These are phyloP conservation scores for Macrotrachela quadricornifera DNA, from an alignment of 1,140 invertebrate species.

Conservation along the genomic window DNA sequence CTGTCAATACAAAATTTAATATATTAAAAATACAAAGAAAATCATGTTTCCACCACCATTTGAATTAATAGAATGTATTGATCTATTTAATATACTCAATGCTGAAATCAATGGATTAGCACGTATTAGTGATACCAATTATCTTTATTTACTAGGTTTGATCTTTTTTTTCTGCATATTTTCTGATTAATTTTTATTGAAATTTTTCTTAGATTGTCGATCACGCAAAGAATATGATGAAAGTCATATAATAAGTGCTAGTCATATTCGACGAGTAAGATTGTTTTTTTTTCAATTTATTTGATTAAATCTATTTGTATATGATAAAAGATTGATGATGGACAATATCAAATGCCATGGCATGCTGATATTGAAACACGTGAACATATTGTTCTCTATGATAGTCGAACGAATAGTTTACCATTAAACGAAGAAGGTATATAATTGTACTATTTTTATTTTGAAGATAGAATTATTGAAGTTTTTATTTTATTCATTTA, in stretches of 20 bases:
- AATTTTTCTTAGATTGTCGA: neutral
- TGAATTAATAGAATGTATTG: conserved; percentile 16
- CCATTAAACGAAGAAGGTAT: conserved; percentile 10
- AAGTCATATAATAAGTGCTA: conserved; percentile 26
- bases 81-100: conserved; percentile 26
- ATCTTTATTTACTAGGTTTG: conserved; percentile 23
- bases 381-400: conserved; percentile 26
- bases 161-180: neutral
- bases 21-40: neutral
- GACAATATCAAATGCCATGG: conserved; percentile 20
- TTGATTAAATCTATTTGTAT: too few species aligned
- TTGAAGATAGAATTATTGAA: too few species aligned
- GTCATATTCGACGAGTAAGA: conserved; percentile 21
- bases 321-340: conserved; percentile 12
- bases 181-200: neutral
- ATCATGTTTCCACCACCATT: conserved; percentile 1
- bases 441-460: neutral
- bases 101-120: conserved; percentile 17
- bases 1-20: too few species aligned
- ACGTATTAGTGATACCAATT: conserved; percentile 23
- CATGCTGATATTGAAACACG: conserved; percentile 28
- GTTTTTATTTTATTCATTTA: too few species aligned
- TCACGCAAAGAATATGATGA: conserved; percentile 20
- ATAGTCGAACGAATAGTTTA: conserved; percentile 19
- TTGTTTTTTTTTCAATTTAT: too few species aligned